Evolutionary conservation across 64 coral and sea anemone species (phyloP).

Genomic region (Actinia tenebrosa): DNA sequence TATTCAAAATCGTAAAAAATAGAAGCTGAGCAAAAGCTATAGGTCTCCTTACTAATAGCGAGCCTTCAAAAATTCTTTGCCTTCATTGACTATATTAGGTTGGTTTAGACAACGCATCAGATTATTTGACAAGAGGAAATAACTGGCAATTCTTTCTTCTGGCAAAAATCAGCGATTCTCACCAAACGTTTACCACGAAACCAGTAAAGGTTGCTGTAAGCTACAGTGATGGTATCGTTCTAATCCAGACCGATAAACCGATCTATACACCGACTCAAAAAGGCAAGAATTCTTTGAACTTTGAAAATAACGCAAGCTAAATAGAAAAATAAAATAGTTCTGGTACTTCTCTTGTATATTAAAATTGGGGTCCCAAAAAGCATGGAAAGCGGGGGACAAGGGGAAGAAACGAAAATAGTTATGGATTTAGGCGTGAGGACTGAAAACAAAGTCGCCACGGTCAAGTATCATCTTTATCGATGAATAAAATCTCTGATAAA

Average conservation of each 20-base stretch:
- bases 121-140: background rate
- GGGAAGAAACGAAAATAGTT: no score
- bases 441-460: no score
- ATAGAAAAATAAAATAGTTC: no score
- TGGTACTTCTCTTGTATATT: background rate
- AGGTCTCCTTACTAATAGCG: no score
- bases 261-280: slow-evolving; percentile 54
- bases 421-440: no score
- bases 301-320: no score
- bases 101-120: background rate
- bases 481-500: no score
- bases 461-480: no score
- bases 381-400: no score
- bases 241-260: slow-evolving; percentile 70
- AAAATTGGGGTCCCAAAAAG: background rate
- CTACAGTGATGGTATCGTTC: slow-evolving; percentile 40
- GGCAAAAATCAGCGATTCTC: background rate
- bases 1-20: no score
- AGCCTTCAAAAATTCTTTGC: background rate
- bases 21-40: no score
- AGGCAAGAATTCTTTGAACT: slow-evolving; percentile 12
- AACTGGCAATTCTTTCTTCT: background rate
- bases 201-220: slow-evolving; percentile 40
- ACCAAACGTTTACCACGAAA: background rate
- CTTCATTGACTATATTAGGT: background rate